Percentiles rank a stretch among this genome's conserved stretches.
phyloP scores from a whole-genome alignment of 2,888 invertebrate species.

The Rhaphigaster nebulosa region DNA sequence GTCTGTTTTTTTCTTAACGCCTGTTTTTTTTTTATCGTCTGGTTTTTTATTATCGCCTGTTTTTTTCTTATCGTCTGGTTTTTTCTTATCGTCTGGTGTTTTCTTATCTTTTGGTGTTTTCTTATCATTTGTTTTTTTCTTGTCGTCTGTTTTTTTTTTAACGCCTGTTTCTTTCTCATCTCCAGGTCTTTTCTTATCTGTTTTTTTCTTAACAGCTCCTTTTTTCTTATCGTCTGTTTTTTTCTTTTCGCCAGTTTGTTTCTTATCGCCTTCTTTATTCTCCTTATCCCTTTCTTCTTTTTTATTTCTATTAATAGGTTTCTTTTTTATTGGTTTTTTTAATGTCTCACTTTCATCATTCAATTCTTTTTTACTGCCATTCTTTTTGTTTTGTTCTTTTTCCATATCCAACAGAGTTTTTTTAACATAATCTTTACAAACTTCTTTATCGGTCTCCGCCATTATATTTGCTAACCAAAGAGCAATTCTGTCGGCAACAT shows the following conservation, averaged over 20 bases:
- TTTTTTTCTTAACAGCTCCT: no score
- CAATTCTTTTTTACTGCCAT: background rate
- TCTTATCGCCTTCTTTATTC: background rate
- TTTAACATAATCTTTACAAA: slow-evolving; percentile 1
- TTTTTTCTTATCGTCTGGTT: background rate
- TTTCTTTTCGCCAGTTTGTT: no score
- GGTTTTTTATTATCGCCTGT: no score
- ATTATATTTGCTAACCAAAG: slow-evolving; percentile 63
- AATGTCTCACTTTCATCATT: background rate
- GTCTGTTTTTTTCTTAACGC: background rate
- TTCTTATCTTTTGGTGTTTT: no score
- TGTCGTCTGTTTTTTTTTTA: background rate
- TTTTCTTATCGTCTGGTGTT: background rate
- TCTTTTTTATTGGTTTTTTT: background rate
- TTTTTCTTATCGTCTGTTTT: background rate
- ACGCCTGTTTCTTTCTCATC: background rate
- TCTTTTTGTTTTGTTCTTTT: no score
- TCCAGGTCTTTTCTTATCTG: no score
- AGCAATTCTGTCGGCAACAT: slow-evolving; percentile 63
- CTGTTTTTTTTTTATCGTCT: no score
- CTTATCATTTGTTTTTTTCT: background rate
- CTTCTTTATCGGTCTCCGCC: slow-evolving; percentile 61
- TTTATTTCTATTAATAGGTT: no score
- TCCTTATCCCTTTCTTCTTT: background rate
- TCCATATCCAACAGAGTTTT: no score